A percentile compares a stretch with the other conserved stretches of the same genome.
phyloP scores from a whole-genome alignment of 92 coral and sea anemone species.

The Muricea muricata region DNA sequence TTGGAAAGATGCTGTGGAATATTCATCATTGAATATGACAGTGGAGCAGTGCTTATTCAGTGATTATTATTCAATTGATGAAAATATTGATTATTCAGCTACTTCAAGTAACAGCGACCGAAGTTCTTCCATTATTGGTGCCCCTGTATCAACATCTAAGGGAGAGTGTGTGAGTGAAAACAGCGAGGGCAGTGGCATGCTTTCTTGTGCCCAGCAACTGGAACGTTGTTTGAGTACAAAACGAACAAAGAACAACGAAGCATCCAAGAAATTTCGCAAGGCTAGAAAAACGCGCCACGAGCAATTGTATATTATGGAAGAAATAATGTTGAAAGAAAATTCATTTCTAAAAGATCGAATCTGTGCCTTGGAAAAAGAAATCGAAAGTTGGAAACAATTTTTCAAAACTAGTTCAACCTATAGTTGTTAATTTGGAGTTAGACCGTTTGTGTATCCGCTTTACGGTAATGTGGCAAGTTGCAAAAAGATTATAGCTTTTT shows the following conservation, averaged over 20 bases:
- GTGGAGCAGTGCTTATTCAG: not conserved
- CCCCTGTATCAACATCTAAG: conserved; percentile 3
- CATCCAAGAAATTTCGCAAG: conserved; percentile 38
- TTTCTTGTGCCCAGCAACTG: not conserved
- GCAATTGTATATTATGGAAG: conserved; percentile 8
- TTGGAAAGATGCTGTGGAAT: conserved; percentile 49
- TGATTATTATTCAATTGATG: no score
- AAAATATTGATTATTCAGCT: not conserved
- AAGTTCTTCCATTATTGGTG: not conserved
- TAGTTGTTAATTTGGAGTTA: no score
- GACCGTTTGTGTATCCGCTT: not conserved
- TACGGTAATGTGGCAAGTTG: not conserved
- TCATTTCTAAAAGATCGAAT: not conserved
- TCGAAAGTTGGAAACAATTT: conserved; percentile 41
- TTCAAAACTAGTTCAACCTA: not conserved
- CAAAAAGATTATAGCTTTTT: not conserved
- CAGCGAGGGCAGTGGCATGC: not conserved
- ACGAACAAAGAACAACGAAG: conserved; percentile 26
- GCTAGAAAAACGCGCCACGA: conserved; percentile 43
- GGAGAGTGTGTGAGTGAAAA: not conserved
- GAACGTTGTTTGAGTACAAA: not conserved
- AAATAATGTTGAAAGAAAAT: conserved; percentile 18
- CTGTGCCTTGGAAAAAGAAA: conserved; percentile 18
- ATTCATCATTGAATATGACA: not conserved
- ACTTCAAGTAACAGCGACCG: not conserved